Percentiles rank a stretch among this genome's conserved stretches.
Conservation (phyloP, 2,797 vertebrate species). For the Natrix natrix region DNA sequence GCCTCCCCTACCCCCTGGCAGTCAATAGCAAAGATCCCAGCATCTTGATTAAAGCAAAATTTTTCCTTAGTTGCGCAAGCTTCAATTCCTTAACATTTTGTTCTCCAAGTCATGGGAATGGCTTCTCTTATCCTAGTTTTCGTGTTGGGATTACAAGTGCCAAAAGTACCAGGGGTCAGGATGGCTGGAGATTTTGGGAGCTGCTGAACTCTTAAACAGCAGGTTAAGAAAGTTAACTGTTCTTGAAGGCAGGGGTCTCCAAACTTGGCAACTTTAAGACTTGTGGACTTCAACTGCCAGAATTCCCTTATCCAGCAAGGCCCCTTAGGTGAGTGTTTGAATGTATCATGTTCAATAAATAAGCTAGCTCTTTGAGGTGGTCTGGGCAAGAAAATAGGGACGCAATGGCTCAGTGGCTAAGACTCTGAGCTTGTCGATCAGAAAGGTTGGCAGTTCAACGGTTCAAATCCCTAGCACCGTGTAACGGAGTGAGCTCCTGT, state of each 20-base stretch:
- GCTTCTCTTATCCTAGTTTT: background rate
- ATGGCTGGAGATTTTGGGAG: background rate
- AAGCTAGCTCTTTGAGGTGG: background rate
- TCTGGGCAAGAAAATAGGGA: background rate
- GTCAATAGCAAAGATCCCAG: conserved; percentile 69
- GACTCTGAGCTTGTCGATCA: too few species aligned
- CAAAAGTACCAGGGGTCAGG: background rate
- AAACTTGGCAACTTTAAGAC: background rate
- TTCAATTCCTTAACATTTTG: conserved; percentile 7
- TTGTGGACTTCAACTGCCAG: background rate
- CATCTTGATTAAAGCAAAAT: conserved; percentile 72
- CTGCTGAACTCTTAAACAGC: background rate
- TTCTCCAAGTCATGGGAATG: background rate
- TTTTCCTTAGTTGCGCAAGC: conserved; percentile 50
- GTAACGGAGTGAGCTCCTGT: too few species aligned
- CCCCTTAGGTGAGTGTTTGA: background rate
- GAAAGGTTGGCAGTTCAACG: too few species aligned
- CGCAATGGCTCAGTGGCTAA: too few species aligned
- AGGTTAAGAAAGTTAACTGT: background rate
- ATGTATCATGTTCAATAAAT: background rate
- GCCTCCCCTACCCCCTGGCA: conserved; percentile 42
- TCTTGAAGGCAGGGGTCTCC: background rate
- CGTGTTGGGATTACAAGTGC: background rate
- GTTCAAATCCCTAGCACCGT: too few species aligned
- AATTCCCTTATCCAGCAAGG: background rate